A percentile compares a stretch with the other conserved stretches of the same genome.
Evolutionary conservation across 1,140 invertebrate genomes (phyloP).

Genomic region (Eupristina koningsbergeri): DNA sequence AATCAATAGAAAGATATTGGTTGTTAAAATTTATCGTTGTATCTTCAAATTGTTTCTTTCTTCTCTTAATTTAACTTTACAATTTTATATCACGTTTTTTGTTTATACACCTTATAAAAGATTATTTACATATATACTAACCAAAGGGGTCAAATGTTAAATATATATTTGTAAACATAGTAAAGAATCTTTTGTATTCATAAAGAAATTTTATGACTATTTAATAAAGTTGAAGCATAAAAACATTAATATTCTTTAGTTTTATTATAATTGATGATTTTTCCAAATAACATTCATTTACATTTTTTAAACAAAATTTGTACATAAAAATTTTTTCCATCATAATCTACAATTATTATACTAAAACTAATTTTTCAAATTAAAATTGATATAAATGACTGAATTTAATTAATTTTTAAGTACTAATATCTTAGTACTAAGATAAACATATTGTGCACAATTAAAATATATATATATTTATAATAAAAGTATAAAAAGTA

Average conservation of each 20-base stretch:
- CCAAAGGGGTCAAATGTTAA: slow-evolving; percentile 20
- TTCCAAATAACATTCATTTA: not conserved
- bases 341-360: no score
- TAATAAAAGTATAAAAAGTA: no score
- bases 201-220: slow-evolving; percentile 9
- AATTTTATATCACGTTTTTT: slow-evolving; percentile 32
- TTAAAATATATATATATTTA: no score
- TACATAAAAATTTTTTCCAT: no score
- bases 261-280: slow-evolving; percentile 22
- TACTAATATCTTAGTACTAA: no score
- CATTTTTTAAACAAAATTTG: no score
- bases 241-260: slow-evolving; percentile 13
- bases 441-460: no score
- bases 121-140: slow-evolving; percentile 39
- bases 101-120: slow-evolving; percentile 30
- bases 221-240: slow-evolving; percentile 28
- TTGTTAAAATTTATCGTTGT: slow-evolving; percentile 55
- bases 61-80: slow-evolving; percentile 15
- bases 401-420: no score
- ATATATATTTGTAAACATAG: no score
- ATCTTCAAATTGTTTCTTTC: slow-evolving; percentile 39
- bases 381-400: no score
- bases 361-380: no score
- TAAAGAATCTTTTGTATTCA: not conserved
- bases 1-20: not conserved